A percentile compares a stretch with the other conserved stretches of the same genome.
Conservation (phyloP, 2,888 invertebrate genomes). For the Griposia aprilina region DNA sequence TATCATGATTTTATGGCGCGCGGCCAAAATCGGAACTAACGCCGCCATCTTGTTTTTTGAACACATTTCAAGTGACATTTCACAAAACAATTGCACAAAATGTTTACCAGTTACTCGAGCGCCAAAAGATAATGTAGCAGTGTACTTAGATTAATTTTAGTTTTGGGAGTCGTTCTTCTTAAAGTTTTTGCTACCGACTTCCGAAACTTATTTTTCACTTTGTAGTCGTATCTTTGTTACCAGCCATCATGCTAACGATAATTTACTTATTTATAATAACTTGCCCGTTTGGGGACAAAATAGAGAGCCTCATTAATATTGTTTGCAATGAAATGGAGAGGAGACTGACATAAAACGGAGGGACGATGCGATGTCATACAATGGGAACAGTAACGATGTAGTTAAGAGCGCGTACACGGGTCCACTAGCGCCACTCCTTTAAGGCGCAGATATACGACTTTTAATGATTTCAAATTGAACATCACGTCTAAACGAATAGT, state of each 20-base stretch:
- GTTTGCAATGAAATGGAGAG: conserved; percentile 10
- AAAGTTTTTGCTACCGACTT: neutral
- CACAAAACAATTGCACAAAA: neutral
- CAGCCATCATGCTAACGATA: neutral
- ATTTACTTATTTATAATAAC: conserved; percentile 33
- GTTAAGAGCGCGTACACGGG: too few relatives aligned
- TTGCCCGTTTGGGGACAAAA: neutral
- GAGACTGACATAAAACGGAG: neutral
- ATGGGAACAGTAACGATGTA: neutral
- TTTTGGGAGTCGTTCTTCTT: neutral
- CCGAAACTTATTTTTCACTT: neutral
- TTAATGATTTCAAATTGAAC: too few relatives aligned
- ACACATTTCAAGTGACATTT: too few relatives aligned
- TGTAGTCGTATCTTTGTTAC: neutral
- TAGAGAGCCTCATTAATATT: conserved; percentile 31
- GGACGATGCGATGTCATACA: conserved; percentile 11
- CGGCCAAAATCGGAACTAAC: neutral
- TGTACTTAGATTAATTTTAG: neutral
- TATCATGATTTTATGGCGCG: neutral
- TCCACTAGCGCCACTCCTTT: too few relatives aligned
- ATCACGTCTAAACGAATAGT: too few relatives aligned
- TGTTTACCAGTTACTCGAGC: too few relatives aligned
- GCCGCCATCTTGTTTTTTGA: too few relatives aligned
- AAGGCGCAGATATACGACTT: too few relatives aligned
- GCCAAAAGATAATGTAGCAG: too few relatives aligned